phyloP scores from a whole-genome alignment of 2,888 invertebrate species.

The Amphipyra tragopoginis region DNA sequence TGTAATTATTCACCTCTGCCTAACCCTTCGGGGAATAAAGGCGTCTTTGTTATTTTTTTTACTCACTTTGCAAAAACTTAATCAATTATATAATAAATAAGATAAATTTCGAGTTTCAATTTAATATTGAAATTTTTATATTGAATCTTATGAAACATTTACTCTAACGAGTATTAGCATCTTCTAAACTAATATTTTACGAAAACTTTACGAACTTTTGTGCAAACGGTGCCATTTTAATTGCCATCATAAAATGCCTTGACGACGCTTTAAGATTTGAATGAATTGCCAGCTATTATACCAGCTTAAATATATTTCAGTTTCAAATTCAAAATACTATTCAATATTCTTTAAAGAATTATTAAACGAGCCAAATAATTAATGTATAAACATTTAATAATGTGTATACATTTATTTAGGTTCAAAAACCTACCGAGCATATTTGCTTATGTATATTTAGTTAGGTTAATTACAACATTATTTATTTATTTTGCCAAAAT shows the following conservation, averaged over 20 bases:
- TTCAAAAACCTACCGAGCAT: constrained; percentile 12
- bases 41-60: too few relatives aligned
- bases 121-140: constrained; percentile 3
- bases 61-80: too few relatives aligned
- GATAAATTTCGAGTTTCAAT: constrained; percentile 4
- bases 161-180: neutral
- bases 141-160: neutral
- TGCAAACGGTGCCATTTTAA: constrained; percentile 30
- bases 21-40: too few relatives aligned
- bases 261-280: neutral
- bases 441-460: constrained; percentile 24
- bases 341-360: neutral
- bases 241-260: constrained; percentile 3
- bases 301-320: neutral
- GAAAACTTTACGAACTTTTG: constrained; percentile 13
- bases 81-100: too few relatives aligned
- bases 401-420: constrained; percentile 34
- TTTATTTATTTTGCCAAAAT: constrained; percentile 27
- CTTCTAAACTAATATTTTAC: constrained; percentile 9
- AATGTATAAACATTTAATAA: constrained; percentile 4
- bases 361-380: constrained; percentile 12
- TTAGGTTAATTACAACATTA: constrained; percentile 28
- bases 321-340: neutral
- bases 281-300: neutral
- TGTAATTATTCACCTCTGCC: too few relatives aligned